These are phyloP conservation scores for Okapia johnstoni DNA, from an alignment of 2,113 vertebrate species.

Conservation along the genomic window DNA sequence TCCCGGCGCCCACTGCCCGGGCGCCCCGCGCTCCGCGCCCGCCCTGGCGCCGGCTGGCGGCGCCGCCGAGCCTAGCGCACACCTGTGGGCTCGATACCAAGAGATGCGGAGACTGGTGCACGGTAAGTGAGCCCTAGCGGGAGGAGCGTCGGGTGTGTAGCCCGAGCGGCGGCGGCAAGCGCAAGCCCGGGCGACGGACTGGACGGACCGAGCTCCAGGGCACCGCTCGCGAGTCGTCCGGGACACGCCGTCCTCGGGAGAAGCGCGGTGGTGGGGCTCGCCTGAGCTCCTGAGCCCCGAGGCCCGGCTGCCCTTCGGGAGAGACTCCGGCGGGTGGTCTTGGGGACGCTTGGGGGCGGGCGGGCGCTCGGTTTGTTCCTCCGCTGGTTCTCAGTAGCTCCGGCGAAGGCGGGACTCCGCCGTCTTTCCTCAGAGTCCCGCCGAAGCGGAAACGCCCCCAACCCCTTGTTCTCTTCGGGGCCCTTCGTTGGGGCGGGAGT, in stretches of 20 bases:
- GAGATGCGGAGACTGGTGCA: slow-evolving; percentile 86
- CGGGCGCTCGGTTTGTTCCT: background rate
- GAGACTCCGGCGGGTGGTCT: background rate
- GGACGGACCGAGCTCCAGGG: background rate
- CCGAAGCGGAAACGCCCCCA: background rate
- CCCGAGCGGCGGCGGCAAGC: background rate
- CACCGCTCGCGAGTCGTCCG: background rate
- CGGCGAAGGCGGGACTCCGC: background rate
- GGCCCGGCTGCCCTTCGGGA: background rate
- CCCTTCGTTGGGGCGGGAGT: background rate
- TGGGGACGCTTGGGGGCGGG: background rate
- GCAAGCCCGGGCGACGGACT: background rate
- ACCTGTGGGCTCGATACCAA: slow-evolving; percentile 84
- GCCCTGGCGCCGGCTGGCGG: slow-evolving; percentile 62
- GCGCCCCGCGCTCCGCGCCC: slow-evolving; percentile 36
- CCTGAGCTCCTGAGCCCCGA: background rate
- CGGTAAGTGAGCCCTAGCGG: slow-evolving; percentile 74
- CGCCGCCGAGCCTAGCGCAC: slow-evolving; percentile 75
- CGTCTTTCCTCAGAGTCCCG: background rate
- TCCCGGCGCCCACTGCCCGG: slow-evolving; percentile 38
- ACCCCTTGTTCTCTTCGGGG: background rate
- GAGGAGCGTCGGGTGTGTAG: background rate
- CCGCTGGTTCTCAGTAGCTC: background rate
- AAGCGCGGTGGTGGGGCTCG: background rate
- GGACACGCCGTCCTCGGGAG: background rate